Base-by-base conservation (phyloP, 2,888 invertebrate species). In the Megamerina dolium region DNA sequence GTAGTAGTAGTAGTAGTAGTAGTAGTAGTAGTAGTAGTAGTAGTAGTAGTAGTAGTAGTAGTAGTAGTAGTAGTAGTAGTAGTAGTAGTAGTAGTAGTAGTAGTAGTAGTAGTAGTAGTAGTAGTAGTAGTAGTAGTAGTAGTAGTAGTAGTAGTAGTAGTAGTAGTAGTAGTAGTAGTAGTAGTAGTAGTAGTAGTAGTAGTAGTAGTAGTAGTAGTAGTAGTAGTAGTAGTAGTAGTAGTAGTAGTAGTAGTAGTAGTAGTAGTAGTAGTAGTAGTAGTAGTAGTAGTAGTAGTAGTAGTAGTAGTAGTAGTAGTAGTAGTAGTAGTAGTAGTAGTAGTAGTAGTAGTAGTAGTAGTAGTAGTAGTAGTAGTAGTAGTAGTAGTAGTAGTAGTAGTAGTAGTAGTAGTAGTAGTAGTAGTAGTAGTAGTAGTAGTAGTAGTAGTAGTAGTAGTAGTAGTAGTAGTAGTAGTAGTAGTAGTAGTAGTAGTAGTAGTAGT, bases 31-130 rank as follows among this genome's bases (percentile, higher is more conserved):
- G 16, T 32, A 32, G 16, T 32, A 32, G 16, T 32, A 32, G 16
- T 32, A 32, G 16, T 32, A 32, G 16, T 32, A 32, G 16, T 13
- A 32, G 16, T 32, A 32, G 16, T 32, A 32, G 16, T 32, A 32
- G 16, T 32, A 32, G 16, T 32, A 32, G 16, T 32, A 32, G 16
- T 32, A 32, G 16, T 32, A 32, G 16, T 32, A 32, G 16, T 32
- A 32, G 16, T 32, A 32, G 16, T 32, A 32, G 16, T 32, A 32
- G 16, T 32, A 32, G 16, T 14, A 32, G 16, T 32, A 32, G 16
- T 32, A 32, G 16, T 32, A 32, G 16, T 32, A 32, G 16, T 32
- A 32, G 16, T 14, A 32, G 16, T 32, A 32, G 16, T 32, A 32
- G 16, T 32, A 32, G 16, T 32, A 32, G 16, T 32, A 32, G 16